phyloP scores from a whole-genome alignment of 1,140 invertebrate genomes.

The Lepidurus couesii region DNA sequence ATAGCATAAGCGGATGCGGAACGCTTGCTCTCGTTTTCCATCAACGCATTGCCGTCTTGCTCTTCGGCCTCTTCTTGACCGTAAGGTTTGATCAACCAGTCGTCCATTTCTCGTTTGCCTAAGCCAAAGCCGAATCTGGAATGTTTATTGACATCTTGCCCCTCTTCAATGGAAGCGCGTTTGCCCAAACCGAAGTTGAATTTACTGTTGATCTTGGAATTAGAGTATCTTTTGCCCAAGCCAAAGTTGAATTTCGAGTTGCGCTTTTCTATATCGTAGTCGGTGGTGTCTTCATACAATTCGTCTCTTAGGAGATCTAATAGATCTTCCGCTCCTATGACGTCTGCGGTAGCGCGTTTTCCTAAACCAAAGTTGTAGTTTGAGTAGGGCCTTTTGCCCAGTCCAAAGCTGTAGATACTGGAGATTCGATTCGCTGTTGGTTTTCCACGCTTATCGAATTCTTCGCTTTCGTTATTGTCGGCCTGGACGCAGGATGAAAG shows the following conservation, averaged over 20 bases:
- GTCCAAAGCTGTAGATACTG: constrained; percentile 1
- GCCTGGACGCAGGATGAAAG: neutral
- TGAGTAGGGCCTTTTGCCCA: neutral
- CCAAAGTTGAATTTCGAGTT: neutral
- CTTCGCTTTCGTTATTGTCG: neutral
- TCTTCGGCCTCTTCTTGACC: neutral
- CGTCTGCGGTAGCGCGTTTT: neutral
- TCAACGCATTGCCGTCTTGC: neutral
- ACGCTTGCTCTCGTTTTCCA: neutral
- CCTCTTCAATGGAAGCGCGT: neutral
- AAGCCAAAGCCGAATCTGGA: neutral
- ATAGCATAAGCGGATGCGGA: neutral
- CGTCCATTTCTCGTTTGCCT: neutral
- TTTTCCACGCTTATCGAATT: neutral
- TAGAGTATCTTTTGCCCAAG: neutral
- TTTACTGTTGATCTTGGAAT: neutral
- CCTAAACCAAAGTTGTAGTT: neutral
- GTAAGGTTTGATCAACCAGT: neutral
- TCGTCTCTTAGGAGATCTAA: neutral
- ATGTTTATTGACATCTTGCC: neutral
- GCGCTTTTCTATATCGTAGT: neutral
- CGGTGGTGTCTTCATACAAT: neutral
- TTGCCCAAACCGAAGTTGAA: neutral
- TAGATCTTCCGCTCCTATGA: neutral
- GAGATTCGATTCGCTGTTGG: neutral